Evolutionary conservation across 2,113 vertebrate genomes (phyloP), one percentile per base, ranked within the genome.

Genomic region (Alligator sinensis): DNA sequence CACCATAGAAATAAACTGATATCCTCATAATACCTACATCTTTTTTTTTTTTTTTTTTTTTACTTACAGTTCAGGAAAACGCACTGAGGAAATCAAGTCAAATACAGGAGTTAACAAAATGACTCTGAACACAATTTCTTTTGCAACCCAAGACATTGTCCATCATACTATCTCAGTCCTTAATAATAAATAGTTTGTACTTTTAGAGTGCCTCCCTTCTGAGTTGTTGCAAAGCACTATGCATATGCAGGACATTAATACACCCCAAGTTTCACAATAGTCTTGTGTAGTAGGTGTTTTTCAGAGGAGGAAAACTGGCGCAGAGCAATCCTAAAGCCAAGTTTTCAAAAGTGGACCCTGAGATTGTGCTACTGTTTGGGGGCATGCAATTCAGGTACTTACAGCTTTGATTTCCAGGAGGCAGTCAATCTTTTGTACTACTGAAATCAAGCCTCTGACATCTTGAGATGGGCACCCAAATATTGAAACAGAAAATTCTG

Each of bases 251-350:
- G 89, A 66, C 76, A 64, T 77, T 90, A 80, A 74, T 21, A 47
- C 47, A 47, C 9, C 47, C 9, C 55, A 96, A 93, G 64, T 91
- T 93, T 86, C 87, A 34, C 87, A 34, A 93, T 84, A 84, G 80
- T 55, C 91, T 92, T 89, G 94, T 94, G 90, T 94, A 55, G 38
- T 22, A 87, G 80, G 60, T 58, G 63, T 47, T 84, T 89, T 74
- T 79, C 91, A 82, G 70, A 68, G 83, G 60, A 94, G 77, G 89
- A 91, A 89, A 95, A 75, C 3, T 77, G 86, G 94, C 93, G 58
- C n/a, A 6, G 82, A 87, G 54, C 28, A 95, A 77, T 55, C 30
- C 58, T 34, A n/a, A 21, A 78, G n/a, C n/a, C 30, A 58, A 78
- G 59, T 21, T 30, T 22, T 77, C 76, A 77, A 77, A 78, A 70